phyloP scores from a whole-genome alignment of 2,797 vertebrate species.

The Epinephelus awoara region DNA sequence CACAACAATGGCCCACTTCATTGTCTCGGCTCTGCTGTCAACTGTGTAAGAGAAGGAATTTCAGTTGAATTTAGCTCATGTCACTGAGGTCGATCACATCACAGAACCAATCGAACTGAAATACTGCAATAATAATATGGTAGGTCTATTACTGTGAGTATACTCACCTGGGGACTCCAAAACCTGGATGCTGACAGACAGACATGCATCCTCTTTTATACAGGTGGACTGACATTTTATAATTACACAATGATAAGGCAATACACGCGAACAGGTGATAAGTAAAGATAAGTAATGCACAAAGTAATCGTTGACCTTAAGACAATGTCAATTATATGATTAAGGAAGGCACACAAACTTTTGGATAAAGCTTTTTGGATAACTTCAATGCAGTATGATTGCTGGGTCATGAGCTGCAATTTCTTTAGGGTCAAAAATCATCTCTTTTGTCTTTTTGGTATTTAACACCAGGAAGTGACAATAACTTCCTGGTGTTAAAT shows the following conservation, averaged over 20 bases:
- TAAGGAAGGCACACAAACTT: conserved; percentile 13
- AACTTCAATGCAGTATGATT: background rate
- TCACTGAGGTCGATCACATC: background rate
- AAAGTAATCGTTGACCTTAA: conserved; percentile 42
- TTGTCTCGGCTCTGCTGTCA: conserved; percentile 39
- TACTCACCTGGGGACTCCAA: conserved; percentile 38
- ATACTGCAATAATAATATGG: background rate
- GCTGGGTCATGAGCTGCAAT: too few species aligned
- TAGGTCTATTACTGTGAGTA: background rate
- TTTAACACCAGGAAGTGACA: too few species aligned
- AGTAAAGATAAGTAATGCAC: conserved; percentile 46
- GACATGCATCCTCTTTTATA: conserved; percentile 50
- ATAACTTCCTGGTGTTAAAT: too few species aligned
- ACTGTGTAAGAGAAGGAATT: background rate
- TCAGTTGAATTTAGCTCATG: background rate
- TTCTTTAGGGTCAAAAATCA: too few species aligned
- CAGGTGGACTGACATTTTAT: conserved; percentile 16
- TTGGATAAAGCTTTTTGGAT: background rate
- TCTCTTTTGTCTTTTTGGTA: too few species aligned
- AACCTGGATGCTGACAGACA: conserved; percentile 1
- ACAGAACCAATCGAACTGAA: background rate
- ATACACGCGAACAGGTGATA: conserved; percentile 26
- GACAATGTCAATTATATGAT: conserved; percentile 44
- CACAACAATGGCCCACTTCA: conserved; percentile 70
- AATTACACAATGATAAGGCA: conserved; percentile 29